Base-by-base conservation (phyloP, 2,113 vertebrate species). In the Notarius lentiginosus region DNA sequence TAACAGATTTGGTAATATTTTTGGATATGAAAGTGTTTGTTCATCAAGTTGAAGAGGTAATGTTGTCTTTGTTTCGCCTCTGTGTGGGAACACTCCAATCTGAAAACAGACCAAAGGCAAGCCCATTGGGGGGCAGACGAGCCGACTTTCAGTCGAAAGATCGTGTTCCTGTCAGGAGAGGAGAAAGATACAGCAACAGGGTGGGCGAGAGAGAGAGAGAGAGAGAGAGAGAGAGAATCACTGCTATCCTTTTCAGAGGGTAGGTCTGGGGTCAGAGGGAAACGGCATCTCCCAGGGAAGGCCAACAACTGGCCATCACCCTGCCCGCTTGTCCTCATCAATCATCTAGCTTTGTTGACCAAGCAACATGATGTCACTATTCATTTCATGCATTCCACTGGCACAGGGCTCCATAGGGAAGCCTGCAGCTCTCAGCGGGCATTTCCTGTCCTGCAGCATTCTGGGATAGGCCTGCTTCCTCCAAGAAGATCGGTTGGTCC, bases 321-420 rank as follows among this genome's bases (percentile, higher is more conserved):
- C 94, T 90, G 92, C 92, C 92, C 92, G 90, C 95, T 96, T 96
- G 96, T 94, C 94, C 95, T 96, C 95, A 96, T 97, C 95, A 96
- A 95, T 96, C 95, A 96, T 93, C 90, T 84, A 2, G 10, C 89
- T 96, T 95, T 97, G 95, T 97, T 97, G 96, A 96, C 95, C 90
- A 91, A 95, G 95, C 93, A 97, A 95, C 94, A 92, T 94, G 94
- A 91, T 95, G 95, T 96, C 94, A 95, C 93, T 95, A 95, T 96
- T 96, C 95, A 97, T 96, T 96, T 97, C 94, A 96, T 92, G 94
- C 92, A 92, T 93, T 91, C 86, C 92, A 94, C 92, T 95, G 94
- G 95, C 93, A 91, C 87, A 60, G 92, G 89, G 93, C 93, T 93
- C 91, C 91, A 91, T 93, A 92, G 94, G 41, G 89, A 94, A 94